These are phyloP conservation scores for Prosapia bicincta DNA, from an alignment of 2,888 invertebrate species.

Conservation along the genomic window DNA sequence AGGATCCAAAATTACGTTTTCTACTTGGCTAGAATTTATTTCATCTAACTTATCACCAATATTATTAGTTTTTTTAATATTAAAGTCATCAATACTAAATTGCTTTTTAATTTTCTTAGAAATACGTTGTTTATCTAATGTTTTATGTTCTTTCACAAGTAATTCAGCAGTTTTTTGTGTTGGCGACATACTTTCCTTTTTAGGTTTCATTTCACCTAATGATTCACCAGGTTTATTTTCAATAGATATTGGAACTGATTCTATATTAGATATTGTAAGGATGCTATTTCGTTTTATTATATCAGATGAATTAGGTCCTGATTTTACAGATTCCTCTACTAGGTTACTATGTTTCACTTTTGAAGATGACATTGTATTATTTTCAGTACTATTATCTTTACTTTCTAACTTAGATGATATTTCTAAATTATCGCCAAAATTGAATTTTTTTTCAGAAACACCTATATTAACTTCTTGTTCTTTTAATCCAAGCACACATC, in stretches of 20 bases:
- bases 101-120: background rate
- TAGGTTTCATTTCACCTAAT: background rate
- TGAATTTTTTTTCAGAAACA: background rate
- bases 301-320: background rate
- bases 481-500: background rate
- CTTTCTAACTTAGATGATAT: background rate
- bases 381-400: background rate
- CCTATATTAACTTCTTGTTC: background rate
- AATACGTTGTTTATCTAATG: background rate
- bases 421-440: background rate
- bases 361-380: background rate
- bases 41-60: background rate
- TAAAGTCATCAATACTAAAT: background rate
- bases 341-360: background rate
- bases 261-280: too few species aligned
- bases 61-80: background rate
- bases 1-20: background rate
- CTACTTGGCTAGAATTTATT: background rate
- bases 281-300: background rate
- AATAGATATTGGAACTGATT: too few species aligned
- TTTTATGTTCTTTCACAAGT: background rate
- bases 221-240: background rate
- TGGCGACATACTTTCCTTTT: background rate
- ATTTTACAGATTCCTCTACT: background rate
- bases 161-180: background rate